phyloP scores from a whole-genome alignment of 92 coral and sea anemone genomes.

The Phenganax marumi region DNA sequence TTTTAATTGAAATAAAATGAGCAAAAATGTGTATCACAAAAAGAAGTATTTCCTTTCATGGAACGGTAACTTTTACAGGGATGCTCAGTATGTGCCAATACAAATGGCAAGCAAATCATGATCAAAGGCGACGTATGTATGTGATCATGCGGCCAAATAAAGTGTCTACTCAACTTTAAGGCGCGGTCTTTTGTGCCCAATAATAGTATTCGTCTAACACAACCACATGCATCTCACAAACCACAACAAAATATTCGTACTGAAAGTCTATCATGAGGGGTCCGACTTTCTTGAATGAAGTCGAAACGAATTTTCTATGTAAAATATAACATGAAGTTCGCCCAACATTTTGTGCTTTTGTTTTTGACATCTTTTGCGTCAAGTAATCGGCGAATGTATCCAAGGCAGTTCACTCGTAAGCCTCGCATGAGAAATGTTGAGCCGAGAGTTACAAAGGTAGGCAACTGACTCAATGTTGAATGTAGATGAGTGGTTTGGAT shows the following conservation, averaged over 20 bases:
- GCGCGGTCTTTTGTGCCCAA: constrained; percentile 29
- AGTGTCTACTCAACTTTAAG: constrained; percentile 8
- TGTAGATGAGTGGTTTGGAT: neutral
- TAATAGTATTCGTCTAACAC: constrained; percentile 27
- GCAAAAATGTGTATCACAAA: no score
- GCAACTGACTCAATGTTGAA: neutral
- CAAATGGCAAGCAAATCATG: neutral
- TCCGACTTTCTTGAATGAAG: neutral
- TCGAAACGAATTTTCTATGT: constrained; percentile 5
- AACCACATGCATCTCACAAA: constrained; percentile 28
- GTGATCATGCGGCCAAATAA: constrained; percentile 30
- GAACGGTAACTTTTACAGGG: no score
- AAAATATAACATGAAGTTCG: constrained; percentile 13
- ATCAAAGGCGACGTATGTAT: neutral
- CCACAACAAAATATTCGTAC: constrained; percentile 4
- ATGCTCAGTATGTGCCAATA: no score
- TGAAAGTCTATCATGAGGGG: neutral
- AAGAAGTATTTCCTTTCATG: no score
- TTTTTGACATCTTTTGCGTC: constrained; percentile 19
- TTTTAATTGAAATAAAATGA: no score
- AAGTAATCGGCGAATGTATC: neutral
- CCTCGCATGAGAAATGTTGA: neutral
- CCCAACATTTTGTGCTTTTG: constrained; percentile 12
- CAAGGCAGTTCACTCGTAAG: neutral
- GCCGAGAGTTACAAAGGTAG: neutral